phyloP scores from a whole-genome alignment of 2,888 invertebrate genomes.

The Plebejus anna region DNA sequence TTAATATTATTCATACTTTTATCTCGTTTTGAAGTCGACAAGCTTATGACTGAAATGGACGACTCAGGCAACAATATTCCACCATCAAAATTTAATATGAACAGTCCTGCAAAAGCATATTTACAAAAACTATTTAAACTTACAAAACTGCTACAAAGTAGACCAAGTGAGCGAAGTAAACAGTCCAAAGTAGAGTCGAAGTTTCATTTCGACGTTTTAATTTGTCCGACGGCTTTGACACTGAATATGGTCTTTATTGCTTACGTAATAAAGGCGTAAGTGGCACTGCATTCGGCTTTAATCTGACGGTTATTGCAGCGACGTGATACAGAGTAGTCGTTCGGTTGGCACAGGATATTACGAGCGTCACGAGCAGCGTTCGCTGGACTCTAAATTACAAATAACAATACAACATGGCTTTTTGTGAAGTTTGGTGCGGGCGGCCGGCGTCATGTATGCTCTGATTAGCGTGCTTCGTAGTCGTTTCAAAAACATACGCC shows the following conservation, averaged over 20 bases:
- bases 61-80: background rate
- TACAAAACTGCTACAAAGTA: constrained; percentile 48
- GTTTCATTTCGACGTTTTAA: constrained; percentile 68
- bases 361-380: constrained; percentile 62
- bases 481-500: background rate
- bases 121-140: constrained; percentile 27
- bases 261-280: constrained; percentile 68
- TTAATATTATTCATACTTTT: background rate
- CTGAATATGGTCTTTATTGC: constrained; percentile 69
- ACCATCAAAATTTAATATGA: constrained; percentile 12
- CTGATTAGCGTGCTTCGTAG: constrained; percentile 10
- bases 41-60: background rate
- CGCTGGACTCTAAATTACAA: constrained; percentile 64
- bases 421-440: constrained; percentile 22
- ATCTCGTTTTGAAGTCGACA: background rate
- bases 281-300: constrained; percentile 45
- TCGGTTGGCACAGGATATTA: constrained; percentile 73
- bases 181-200: constrained; percentile 55
- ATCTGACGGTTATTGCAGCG: constrained; percentile 43
- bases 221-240: constrained; percentile 62
- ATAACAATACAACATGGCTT: constrained; percentile 43
- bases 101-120: background rate
- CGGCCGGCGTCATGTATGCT: background rate
- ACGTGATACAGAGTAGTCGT: constrained; percentile 46
- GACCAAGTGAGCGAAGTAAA: constrained; percentile 53